phyloP scores from a whole-genome alignment of 2,113 vertebrate species.

The Leiothrix lutea region DNA sequence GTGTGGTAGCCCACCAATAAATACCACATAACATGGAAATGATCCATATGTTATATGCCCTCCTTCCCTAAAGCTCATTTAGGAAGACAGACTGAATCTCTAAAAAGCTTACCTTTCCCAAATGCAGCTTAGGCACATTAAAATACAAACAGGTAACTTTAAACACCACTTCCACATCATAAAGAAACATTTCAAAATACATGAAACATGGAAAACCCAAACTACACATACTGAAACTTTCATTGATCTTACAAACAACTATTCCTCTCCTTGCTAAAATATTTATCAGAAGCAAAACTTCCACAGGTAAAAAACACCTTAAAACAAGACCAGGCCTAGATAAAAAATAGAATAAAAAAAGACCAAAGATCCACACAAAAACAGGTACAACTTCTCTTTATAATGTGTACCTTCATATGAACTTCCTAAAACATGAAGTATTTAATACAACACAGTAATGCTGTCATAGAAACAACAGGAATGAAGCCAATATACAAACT shows the following conservation, averaged over 20 bases:
- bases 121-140: not conserved
- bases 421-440: not conserved
- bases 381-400: not conserved
- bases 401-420: not conserved
- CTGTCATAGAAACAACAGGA: not conserved
- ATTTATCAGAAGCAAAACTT: not conserved
- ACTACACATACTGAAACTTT: not conserved
- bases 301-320: not conserved
- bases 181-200: not conserved
- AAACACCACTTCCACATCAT: not conserved
- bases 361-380: not conserved
- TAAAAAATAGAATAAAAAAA: not conserved
- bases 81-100: not conserved
- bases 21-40: not conserved
- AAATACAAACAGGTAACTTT: not conserved
- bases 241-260: not conserved
- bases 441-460: not conserved
- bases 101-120: not conserved
- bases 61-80: not conserved
- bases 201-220: not conserved
- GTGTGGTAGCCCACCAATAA: not conserved
- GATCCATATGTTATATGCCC: rapidly evolving
- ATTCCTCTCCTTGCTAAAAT: not conserved
- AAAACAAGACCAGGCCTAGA: not conserved
- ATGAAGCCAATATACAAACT: not conserved